A percentile compares a stretch with the other conserved stretches of the same genome.
Evolutionary conservation across 2,888 invertebrate species (phyloP).

Genomic region (Dasysyrphus tricinctus): DNA sequence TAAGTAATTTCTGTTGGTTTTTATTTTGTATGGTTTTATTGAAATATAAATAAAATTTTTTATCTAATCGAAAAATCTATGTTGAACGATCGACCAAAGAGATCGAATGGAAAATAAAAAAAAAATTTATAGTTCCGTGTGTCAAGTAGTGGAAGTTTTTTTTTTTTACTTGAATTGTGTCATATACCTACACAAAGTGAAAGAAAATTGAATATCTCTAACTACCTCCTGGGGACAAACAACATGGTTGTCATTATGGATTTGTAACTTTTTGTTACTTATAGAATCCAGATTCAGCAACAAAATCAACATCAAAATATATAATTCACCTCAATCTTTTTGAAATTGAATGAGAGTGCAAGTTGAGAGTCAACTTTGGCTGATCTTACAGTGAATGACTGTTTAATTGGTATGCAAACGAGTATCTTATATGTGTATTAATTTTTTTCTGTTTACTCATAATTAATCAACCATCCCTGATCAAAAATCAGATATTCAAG

Average conservation of each 20-base stretch:
- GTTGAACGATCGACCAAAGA: slow-evolving; percentile 9
- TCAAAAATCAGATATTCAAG: background rate
- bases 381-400: slow-evolving; percentile 39
- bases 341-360: slow-evolving; percentile 40
- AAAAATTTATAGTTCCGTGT: background rate
- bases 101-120: slow-evolving; percentile 28
- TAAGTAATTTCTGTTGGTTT: slow-evolving; percentile 3
- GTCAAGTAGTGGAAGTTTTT: slow-evolving; percentile 6
- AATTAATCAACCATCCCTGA: background rate
- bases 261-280: slow-evolving; percentile 7
- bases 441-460: background rate
- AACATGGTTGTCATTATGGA: slow-evolving; percentile 16
- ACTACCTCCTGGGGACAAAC: background rate
- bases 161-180: background rate
- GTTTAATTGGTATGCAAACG: slow-evolving; percentile 59
- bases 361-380: slow-evolving; percentile 35
- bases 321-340: background rate
- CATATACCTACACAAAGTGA: slow-evolving; percentile 11
- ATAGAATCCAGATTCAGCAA: background rate
- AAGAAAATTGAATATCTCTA: slow-evolving; percentile 25
- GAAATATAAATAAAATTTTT: background rate
- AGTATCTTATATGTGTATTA: background rate
- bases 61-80: slow-evolving; percentile 7
- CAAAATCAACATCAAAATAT: slow-evolving; percentile 5
- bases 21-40: background rate